Evolutionary conservation across 2,888 invertebrate species (phyloP), one percentile per base, ranked within the genome.

Genomic region (Drosophila buzzatii): DNA sequence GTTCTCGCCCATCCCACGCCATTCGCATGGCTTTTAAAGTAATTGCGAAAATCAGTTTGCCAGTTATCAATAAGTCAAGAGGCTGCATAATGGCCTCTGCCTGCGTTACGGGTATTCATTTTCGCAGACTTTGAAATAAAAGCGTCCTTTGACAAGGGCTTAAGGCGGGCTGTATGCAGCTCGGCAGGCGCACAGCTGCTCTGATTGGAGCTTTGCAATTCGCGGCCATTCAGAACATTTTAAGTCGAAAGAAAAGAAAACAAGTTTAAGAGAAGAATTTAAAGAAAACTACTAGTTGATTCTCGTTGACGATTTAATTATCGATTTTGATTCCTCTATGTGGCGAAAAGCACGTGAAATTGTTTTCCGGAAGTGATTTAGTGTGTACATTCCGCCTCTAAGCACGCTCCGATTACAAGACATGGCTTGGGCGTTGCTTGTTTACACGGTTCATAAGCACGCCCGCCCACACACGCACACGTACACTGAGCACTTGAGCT

Each of bases 11-110:
- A 27, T 27, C 27, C 27, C 27, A 27, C 6, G 20, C 9, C 16
- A 16, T 16, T 8, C 6, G 51, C 9, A 78, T 80, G 49, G 78
- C 80, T 82, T 81, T 78, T 80, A 82, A 78, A 78, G 71, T 86
- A 82, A 84, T 84, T 88, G 82, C 84, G 67, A 65, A 79, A 88
- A 84, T 86, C 82, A 72, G 74, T 76, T 86, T 65, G 79, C 71
- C 64, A 77, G 37, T 39, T 74, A 80, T 81, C 82, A 79, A 81
- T 82, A 72, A 69, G 74, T 44, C 59, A 35, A 18, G 47, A 61
- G 42, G 60, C 20, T 71, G 58, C 42, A n/a, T 35, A 42, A 37
- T 41, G n/a, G 27, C 64, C 35, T 55, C 9, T 18, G 20, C 56
- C 58, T 27, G 27, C 49, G 6, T 39, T 49, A 31, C 53, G 53